Evolutionary conservation across 2,888 invertebrate species (phyloP).

Genomic region (Aphodius sticticus): DNA sequence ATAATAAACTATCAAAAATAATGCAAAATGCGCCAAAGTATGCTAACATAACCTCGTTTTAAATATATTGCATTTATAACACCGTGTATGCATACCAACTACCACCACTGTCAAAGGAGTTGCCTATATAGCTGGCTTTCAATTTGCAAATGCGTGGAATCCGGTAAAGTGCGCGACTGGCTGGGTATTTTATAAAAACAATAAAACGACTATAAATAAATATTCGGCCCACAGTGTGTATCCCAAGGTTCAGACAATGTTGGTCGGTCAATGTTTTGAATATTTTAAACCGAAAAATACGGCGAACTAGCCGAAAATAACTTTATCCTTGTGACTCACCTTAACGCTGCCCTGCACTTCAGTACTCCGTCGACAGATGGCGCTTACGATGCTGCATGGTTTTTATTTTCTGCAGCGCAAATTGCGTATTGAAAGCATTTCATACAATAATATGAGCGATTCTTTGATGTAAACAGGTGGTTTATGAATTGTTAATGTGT

Average conservation of each 20-base stretch:
- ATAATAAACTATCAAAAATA: no score
- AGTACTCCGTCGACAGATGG: background rate
- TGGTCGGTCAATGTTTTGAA: slow-evolving; percentile 4
- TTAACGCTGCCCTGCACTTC: background rate
- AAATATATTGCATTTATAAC: background rate
- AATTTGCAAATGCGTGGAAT: background rate
- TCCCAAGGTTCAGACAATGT: background rate
- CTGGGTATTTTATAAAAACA: background rate
- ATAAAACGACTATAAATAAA: slow-evolving; percentile 4
- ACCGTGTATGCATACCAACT: background rate
- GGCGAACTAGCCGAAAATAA: background rate
- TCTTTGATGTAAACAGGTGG: background rate
- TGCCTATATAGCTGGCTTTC: background rate
- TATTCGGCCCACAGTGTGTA: background rate
- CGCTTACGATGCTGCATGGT: background rate
- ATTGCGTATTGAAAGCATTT: background rate
- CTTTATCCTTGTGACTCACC: background rate
- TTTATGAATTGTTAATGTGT: background rate
- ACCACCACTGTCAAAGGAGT: background rate
- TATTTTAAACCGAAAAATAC: background rate
- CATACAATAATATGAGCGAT: background rate
- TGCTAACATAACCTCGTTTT: background rate
- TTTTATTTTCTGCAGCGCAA: background rate
- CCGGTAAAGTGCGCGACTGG: background rate
- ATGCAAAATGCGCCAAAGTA: no score